Percentiles rank a stretch among this genome's conserved stretches.
These are phyloP conservation scores for Phyllotis vaccarum DNA, from an alignment of 2,797 vertebrate genomes.

Conservation along the genomic window DNA sequence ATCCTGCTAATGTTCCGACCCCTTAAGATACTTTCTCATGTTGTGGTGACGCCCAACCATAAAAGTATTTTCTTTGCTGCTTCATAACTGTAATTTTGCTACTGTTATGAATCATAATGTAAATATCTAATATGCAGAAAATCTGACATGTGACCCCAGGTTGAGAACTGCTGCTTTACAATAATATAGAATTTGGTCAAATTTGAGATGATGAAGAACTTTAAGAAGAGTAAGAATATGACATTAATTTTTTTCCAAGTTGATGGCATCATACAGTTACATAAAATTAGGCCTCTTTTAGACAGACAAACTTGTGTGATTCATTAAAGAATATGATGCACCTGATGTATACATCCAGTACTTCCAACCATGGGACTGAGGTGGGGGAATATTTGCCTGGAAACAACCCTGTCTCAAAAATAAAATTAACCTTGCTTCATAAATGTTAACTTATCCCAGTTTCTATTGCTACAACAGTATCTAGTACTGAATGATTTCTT, in stretches of 20 bases:
- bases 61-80: background rate
- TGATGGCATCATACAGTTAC: background rate
- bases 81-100: background rate
- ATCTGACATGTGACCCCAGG: background rate
- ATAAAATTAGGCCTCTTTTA: background rate
- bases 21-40: background rate
- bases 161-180: background rate
- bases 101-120: background rate
- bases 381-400: background rate
- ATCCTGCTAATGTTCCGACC: background rate
- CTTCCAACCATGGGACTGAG: background rate
- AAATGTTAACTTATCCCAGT: background rate
- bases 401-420: background rate
- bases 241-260: background rate
- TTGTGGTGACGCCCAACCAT: background rate
- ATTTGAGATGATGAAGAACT: background rate
- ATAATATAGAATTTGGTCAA: background rate
- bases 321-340: constrained; percentile 3
- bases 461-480: background rate
- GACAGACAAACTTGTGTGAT: background rate
- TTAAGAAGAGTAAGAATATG: constrained; percentile 15
- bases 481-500: background rate
- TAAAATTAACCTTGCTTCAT: constrained; percentile 38
- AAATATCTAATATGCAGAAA: background rate
- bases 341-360: background rate